phyloP scores from a whole-genome alignment of 1,140 invertebrate genomes.

The Euura lappo region DNA sequence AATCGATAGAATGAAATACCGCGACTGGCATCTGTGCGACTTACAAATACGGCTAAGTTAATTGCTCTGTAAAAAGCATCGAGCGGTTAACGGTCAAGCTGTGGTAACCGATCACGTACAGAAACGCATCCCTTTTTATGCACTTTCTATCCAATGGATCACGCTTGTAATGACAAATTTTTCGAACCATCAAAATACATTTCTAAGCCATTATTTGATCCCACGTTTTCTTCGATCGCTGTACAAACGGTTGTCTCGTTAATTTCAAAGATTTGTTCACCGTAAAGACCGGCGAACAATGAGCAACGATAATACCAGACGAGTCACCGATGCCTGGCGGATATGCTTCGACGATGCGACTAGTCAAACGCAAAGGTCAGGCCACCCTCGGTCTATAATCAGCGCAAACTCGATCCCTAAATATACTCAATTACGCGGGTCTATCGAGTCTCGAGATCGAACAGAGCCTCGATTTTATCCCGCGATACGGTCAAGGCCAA shows the following conservation, averaged over 20 bases:
- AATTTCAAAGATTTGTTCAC: no score
- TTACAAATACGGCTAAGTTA: neutral
- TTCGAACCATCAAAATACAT: no score
- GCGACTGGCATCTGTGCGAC: neutral
- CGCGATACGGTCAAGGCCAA: neutral
- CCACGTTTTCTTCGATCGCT: no score
- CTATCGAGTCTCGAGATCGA: neutral
- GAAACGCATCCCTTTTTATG: neutral
- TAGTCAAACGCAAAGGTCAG: conserved; percentile 2
- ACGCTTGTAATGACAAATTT: neutral
- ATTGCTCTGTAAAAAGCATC: conserved; percentile 3
- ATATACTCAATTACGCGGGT: neutral
- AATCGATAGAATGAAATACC: neutral
- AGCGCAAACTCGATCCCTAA: neutral
- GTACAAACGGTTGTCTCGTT: no score
- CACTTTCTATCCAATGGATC: neutral
- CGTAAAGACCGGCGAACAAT: no score
- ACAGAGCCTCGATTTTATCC: neutral
- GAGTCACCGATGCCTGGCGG: neutral
- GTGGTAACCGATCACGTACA: neutral
- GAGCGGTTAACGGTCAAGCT: neutral
- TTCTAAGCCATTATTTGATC: no score
- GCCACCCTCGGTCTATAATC: neutral
- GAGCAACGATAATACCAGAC: neutral
- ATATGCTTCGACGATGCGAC: neutral